A percentile compares a stretch with the other conserved stretches of the same genome.
phyloP scores from a whole-genome alignment of 2,888 invertebrate species.

The Celastrina argiolus region DNA sequence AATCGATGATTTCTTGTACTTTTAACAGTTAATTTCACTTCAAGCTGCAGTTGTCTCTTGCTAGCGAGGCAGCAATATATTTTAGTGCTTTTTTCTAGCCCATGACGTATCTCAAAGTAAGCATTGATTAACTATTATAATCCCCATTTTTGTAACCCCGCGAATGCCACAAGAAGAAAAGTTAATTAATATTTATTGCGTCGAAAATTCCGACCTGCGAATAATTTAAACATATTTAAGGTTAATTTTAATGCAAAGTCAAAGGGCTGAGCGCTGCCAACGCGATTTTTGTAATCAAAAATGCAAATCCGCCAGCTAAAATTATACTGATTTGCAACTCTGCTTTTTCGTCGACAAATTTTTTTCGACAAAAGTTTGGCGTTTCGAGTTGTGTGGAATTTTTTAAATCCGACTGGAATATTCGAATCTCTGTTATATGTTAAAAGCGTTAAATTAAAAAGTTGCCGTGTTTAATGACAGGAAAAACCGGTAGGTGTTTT shows the following conservation, averaged over 20 bases:
- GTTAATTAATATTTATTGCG: background rate
- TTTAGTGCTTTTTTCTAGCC: no score
- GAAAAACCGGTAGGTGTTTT: background rate
- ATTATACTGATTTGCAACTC: constrained; percentile 40
- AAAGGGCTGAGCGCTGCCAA: constrained; percentile 23
- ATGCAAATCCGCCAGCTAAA: constrained; percentile 39
- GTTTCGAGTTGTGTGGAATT: constrained; percentile 24
- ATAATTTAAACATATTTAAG: constrained; percentile 16
- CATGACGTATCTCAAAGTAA: no score
- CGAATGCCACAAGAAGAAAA: background rate
- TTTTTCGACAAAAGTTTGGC: constrained; percentile 30
- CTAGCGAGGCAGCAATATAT: no score
- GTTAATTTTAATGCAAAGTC: constrained; percentile 15
- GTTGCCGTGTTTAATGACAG: background rate
- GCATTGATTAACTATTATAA: no score
- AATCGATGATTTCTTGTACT: no score
- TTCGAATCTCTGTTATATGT: background rate
- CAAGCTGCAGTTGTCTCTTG: no score
- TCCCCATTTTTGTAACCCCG: no score
- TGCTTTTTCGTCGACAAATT: constrained; percentile 34
- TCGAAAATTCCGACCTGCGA: background rate
- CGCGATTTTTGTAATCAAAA: constrained; percentile 43
- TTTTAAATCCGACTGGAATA: background rate
- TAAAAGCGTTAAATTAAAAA: background rate
- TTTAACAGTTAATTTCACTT: no score